These are phyloP conservation scores for Atlantisia rogersi DNA, from an alignment of 2,113 vertebrate species.

Conservation along the genomic window DNA sequence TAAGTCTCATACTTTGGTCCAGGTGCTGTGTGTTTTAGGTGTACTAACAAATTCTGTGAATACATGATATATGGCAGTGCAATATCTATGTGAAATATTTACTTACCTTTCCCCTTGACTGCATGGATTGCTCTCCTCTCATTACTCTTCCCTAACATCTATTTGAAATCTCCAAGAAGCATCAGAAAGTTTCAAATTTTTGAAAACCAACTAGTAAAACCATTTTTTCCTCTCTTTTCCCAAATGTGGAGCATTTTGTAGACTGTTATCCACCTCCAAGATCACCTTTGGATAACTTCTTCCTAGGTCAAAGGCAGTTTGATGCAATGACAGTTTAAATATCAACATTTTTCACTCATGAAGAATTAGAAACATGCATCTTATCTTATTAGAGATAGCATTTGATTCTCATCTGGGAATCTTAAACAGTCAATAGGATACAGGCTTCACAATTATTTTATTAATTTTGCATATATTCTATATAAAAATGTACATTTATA, in stretches of 20 bases:
- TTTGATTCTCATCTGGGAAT: neutral
- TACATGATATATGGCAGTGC: neutral
- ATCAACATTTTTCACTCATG: neutral
- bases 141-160: neutral
- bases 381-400: neutral
- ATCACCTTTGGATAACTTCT: neutral
- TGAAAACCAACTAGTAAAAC: neutral
- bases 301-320: neutral
- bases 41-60: neutral
- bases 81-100: neutral
- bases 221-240: neutral
- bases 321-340: neutral
- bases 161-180: neutral
- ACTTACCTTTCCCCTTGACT: neutral
- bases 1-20: neutral
- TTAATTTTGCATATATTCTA: neutral
- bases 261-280: neutral
- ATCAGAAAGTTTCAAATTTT: neutral
- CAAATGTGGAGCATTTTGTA: neutral
- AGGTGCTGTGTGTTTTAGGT: neutral
- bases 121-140: fast-evolving
- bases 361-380: neutral
- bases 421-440: neutral
- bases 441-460: neutral
- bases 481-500: neutral